These are phyloP conservation scores for Luperina nickerlii DNA, from an alignment of 2,888 invertebrate species.

Conservation along the genomic window DNA sequence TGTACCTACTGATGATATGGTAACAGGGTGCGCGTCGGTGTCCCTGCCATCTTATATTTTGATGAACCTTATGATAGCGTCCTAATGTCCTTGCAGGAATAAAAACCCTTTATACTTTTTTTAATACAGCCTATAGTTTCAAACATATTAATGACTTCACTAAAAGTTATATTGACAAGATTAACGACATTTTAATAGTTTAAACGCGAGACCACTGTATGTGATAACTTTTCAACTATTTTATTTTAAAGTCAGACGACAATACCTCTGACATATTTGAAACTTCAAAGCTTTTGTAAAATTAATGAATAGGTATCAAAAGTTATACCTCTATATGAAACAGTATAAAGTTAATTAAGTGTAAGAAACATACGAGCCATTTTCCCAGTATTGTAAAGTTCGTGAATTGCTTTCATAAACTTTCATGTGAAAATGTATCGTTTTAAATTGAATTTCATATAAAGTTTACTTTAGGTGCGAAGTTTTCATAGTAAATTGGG, in stretches of 20 bases:
- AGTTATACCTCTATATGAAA: not conserved
- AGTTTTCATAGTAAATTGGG: slow-evolving; percentile 23
- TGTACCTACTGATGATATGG: no score
- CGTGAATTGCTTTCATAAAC: slow-evolving; percentile 31
- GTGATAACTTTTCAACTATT: not conserved
- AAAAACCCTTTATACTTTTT: not conserved
- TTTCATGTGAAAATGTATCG: slow-evolving; percentile 18
- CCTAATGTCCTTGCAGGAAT: not conserved
- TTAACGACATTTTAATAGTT: slow-evolving; percentile 2
- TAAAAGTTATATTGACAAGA: not conserved
- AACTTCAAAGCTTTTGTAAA: not conserved
- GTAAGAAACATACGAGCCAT: not conserved
- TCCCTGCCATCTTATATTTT: not conserved
- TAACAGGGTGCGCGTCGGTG: not conserved
- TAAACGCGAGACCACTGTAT: not conserved
- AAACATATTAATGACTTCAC: not conserved
- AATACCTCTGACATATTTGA: not conserved
- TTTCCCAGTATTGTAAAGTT: slow-evolving; percentile 16
- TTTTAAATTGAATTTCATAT: slow-evolving; percentile 45
- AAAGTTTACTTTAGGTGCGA: slow-evolving; percentile 12
- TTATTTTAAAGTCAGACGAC: not conserved
- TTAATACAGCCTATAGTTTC: not conserved
- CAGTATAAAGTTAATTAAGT: slow-evolving; percentile 9
- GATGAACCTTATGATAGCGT: not conserved
- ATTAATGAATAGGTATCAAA: not conserved